A percentile compares a stretch with the other conserved stretches of the same genome.
phyloP scores from a whole-genome alignment of 2,888 invertebrate species.

The Diadegma fenestrale region DNA sequence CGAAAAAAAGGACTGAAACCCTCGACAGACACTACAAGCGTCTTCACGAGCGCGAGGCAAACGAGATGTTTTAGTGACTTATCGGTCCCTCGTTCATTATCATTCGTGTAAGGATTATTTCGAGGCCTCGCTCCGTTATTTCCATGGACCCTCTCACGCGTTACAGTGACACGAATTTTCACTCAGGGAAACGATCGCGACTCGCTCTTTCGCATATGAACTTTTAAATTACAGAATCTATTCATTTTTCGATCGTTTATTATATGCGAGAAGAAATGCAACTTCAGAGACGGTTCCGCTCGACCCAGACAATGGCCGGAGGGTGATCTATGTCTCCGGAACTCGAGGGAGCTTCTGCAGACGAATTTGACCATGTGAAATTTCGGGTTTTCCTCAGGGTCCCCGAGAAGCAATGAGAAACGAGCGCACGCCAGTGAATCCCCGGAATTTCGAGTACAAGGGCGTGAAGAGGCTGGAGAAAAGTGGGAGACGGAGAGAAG shows the following conservation, averaged over 20 bases:
- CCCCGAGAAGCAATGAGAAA: constrained; percentile 74
- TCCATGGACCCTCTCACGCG: background rate
- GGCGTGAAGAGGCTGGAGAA: constrained; percentile 68
- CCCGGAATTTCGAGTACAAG: constrained; percentile 74
- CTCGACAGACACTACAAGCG: constrained; percentile 20
- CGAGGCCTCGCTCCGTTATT: constrained; percentile 32
- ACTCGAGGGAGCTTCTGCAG: constrained; percentile 39
- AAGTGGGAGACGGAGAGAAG: constrained; percentile 66
- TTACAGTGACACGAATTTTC: background rate
- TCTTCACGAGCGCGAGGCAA: constrained; percentile 26
- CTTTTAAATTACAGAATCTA: background rate
- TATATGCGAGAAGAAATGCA: background rate
- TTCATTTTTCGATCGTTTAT: background rate
- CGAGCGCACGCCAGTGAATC: constrained; percentile 78
- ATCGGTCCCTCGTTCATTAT: constrained; percentile 64
- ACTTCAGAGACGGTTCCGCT: constrained; percentile 25
- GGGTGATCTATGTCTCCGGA: background rate
- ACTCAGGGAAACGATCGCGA: background rate
- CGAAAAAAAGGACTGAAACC: constrained; percentile 65
- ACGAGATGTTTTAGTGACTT: constrained; percentile 55
- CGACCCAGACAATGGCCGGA: constrained; percentile 1
- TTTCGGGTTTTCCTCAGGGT: constrained; percentile 54
- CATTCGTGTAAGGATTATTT: constrained; percentile 47
- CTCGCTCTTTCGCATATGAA: background rate
- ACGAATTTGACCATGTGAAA: constrained; percentile 59